phyloP scores from a whole-genome alignment of 2,888 invertebrate genomes.

The Amiota minor region DNA sequence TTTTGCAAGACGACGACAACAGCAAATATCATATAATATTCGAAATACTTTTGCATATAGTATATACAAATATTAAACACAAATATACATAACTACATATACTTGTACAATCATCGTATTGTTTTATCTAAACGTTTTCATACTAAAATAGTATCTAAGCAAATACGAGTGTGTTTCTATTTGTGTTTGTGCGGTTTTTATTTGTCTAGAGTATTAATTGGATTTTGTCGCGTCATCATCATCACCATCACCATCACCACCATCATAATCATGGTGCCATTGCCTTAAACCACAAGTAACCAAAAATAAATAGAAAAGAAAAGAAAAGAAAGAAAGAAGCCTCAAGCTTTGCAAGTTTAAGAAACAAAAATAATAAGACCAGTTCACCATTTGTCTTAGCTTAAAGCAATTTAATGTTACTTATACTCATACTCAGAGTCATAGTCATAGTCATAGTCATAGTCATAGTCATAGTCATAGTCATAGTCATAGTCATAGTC shows the following conservation, averaged over 20 bases:
- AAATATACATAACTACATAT: constrained; percentile 44
- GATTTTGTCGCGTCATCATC: constrained; percentile 66
- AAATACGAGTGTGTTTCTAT: too few species aligned
- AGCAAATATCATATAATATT: constrained; percentile 24
- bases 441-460: constrained; percentile 3
- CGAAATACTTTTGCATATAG: constrained; percentile 32
- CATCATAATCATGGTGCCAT: not conserved
- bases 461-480: not conserved
- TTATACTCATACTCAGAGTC: not conserved
- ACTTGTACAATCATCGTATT: constrained; percentile 45
- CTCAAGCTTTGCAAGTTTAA: not conserved
- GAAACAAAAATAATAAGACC: too few species aligned
- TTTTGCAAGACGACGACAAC: constrained; percentile 22
- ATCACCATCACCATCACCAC: constrained; percentile 16
- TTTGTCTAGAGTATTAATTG: constrained; percentile 67
- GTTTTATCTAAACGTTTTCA: constrained; percentile 60
- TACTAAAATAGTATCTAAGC: constrained; percentile 36
- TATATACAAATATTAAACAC: too few species aligned
- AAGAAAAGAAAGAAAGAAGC: not conserved
- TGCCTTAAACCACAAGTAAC: not conserved
- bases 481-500: too few species aligned
- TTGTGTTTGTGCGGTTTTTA: constrained; percentile 40
- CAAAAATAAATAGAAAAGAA: not conserved
- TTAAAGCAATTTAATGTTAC: constrained; percentile 1
- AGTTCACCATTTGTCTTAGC: not conserved